Evolutionary conservation across 2,797 vertebrate genomes (phyloP).

Genomic region (Myotis findleyi): DNA sequence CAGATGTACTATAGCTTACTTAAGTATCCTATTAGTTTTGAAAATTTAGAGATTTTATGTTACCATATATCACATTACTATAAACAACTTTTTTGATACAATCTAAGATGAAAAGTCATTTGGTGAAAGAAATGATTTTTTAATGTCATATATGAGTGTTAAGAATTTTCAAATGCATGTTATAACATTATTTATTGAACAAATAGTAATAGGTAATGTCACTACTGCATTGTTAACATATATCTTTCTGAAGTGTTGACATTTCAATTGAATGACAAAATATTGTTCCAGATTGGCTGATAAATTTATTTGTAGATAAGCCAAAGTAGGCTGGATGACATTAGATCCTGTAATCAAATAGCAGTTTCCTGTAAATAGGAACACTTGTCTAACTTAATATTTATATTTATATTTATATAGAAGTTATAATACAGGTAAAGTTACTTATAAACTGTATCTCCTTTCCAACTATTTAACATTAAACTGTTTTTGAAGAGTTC

Average conservation of each 20-base stretch:
- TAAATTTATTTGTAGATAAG: constrained; percentile 42
- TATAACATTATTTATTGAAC: background rate
- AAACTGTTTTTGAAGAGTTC: background rate
- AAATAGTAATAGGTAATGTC: background rate
- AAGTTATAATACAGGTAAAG: background rate
- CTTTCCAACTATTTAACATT: background rate
- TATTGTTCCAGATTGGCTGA: background rate
- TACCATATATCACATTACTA: background rate
- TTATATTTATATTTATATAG: background rate
- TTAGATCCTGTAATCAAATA: background rate
- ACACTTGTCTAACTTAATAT: constrained; percentile 7
- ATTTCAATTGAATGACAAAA: constrained; percentile 55
- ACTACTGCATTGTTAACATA: background rate
- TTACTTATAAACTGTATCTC: background rate
- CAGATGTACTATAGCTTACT: background rate
- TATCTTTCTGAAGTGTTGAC: background rate
- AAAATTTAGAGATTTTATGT: background rate
- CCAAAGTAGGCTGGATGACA: constrained; percentile 4
- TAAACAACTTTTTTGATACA: background rate
- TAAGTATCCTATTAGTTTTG: constrained; percentile 11
- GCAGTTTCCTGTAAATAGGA: background rate
- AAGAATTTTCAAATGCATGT: constrained; percentile 31
- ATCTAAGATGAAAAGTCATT: background rate
- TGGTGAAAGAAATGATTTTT: constrained; percentile 21
- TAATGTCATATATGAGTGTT: background rate